Evolutionary conservation across 2,888 invertebrate genomes (phyloP).

Genomic region (Lumbricus terrestris): DNA sequence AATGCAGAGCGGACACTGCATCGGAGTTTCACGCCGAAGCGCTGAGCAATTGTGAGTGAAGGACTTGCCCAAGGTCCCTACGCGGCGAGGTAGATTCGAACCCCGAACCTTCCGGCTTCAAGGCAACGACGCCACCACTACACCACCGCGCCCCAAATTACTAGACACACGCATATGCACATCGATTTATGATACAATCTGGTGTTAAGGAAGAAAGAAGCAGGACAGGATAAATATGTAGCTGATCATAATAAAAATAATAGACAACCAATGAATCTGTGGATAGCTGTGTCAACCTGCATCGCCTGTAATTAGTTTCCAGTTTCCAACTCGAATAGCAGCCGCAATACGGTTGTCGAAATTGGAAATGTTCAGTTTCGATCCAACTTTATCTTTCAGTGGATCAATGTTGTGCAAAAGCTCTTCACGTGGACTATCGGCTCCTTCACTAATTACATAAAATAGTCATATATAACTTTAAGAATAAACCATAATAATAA

Average conservation of each 20-base stretch:
- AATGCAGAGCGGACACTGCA: no score
- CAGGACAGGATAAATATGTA: neutral
- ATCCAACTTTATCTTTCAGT: constrained; percentile 39
- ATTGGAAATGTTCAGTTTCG: constrained; percentile 18
- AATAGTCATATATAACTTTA: neutral
- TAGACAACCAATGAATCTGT: neutral
- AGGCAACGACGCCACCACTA: no score
- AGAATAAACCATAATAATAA: neutral
- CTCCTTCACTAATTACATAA: constrained; percentile 34
- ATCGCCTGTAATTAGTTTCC: constrained; percentile 54
- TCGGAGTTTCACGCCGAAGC: no score
- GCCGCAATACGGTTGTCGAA: constrained; percentile 50
- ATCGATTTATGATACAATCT: neutral
- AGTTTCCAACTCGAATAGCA: constrained; percentile 50
- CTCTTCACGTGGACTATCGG: constrained; percentile 44
- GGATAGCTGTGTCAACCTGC: constrained; percentile 44
- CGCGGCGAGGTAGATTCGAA: no score
- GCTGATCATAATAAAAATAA: neutral
- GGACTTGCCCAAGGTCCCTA: no score
- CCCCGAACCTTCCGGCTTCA: no score
- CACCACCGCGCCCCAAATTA: no score
- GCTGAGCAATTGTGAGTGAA: no score
- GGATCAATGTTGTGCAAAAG: constrained; percentile 81
- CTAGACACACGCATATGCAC: neutral
- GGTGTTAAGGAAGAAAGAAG: neutral